Base-by-base conservation (phyloP, 2,888 invertebrate genomes). In the Pheosia gnoma region DNA sequence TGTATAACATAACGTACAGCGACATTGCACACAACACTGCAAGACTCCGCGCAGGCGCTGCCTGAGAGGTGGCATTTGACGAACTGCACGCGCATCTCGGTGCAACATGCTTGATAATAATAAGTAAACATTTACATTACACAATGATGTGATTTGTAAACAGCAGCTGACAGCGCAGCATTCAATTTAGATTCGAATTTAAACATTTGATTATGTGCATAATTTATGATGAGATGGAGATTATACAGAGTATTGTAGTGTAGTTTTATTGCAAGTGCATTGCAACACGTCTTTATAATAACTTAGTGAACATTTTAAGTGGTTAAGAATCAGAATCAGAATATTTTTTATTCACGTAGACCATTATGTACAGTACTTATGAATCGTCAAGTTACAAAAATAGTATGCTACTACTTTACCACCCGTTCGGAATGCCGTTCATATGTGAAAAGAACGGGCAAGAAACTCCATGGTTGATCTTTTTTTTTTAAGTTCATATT, bases 1-100 rank as follows among this genome's bases (percentile, higher is more conserved):
- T 79, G 63, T 71, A 74, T 53, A 81, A 68, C 57, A 67, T 65
- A 61, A 78, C 70, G 76, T 83, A 83, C 71, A 81, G 68, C 61
- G 78, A 75, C 83, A 82, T 84, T 64, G 67, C 60, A 70, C 61
- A 66, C 70, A 71, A 59, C 62, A 63, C 60, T 68, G 55, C 54
- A 68, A 59, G 49, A 68, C 60, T 6, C 54, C 58, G 39, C 61
- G 59, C 45, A 71, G 65, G 56, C 58, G 63, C 60, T 64, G 61
- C 58, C 47, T 54, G 36, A 53, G 56, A 58, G 52, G 57, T 57
- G 67, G 62, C 72, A 71, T 70, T 60, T 62, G 66, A 39, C 51
- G 37, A 57, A 58, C 62, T 60, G 60, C 53, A 56, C 57, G 59
- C 43, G 55, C 60, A 56, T 51, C 57, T 55, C 57, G 25, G 58